These are phyloP conservation scores for Coccyzus lansbergi DNA, from an alignment of 2,797 vertebrate genomes.

Conservation along the genomic window DNA sequence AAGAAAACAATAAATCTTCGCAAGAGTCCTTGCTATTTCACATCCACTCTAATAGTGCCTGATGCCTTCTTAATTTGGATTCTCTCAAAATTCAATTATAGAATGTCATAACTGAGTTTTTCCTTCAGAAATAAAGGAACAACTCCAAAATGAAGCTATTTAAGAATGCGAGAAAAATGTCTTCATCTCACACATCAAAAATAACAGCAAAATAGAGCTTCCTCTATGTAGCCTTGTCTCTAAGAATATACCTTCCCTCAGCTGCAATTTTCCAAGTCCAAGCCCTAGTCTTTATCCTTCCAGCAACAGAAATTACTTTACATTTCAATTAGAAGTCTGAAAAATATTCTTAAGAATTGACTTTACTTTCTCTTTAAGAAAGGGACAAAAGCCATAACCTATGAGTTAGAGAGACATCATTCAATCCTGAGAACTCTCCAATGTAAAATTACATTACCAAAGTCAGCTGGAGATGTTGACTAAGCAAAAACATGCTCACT, in stretches of 20 bases:
- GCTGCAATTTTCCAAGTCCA: neutral
- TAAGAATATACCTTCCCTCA: neutral
- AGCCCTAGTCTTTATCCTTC: neutral
- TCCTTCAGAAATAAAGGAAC: constrained; percentile 10
- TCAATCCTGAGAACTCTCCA: neutral
- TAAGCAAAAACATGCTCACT: neutral
- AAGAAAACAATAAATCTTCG: neutral
- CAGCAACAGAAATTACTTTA: neutral
- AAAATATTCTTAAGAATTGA: neutral
- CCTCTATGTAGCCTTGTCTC: neutral
- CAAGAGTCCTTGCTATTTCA: neutral
- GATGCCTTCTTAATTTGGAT: constrained; percentile 20
- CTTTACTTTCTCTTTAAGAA: neutral
- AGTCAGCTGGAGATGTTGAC: neutral
- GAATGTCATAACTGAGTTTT: neutral
- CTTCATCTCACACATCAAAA: neutral
- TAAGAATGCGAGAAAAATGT: neutral
- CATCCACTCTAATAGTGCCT: neutral
- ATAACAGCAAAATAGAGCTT: neutral
- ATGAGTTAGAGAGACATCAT: neutral
- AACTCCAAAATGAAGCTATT: neutral
- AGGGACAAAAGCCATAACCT: neutral
- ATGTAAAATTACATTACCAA: neutral
- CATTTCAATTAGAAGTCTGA: neutral
- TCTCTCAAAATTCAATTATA: neutral